These are phyloP conservation scores for Vombatus ursinus DNA, from an alignment of 2,113 vertebrate species.

Conservation along the genomic window DNA sequence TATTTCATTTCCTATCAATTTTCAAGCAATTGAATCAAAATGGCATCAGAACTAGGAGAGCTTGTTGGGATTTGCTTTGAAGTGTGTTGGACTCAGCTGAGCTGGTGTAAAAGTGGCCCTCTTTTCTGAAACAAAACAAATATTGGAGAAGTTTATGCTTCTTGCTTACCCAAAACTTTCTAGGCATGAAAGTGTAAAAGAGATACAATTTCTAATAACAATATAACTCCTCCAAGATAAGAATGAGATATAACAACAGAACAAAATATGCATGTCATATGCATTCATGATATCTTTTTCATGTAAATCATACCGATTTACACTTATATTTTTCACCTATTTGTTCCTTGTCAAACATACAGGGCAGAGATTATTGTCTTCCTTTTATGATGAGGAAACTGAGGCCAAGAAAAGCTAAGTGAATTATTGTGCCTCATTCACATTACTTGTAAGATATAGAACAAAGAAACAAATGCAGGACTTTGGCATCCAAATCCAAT, in stretches of 20 bases:
- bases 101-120: not conserved
- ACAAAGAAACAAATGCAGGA: not conserved
- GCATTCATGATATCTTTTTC: not conserved
- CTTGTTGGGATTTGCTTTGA: not conserved
- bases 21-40: slow-evolving; percentile 34
- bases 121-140: not conserved
- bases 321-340: not conserved
- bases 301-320: not conserved
- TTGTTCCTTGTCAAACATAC: not conserved
- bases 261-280: not conserved
- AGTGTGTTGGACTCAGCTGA: slow-evolving; percentile 33
- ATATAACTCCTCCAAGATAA: not conserved
- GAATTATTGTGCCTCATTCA: not conserved
- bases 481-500: not conserved
- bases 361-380: not conserved
- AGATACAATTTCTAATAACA: not conserved
- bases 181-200: not conserved
- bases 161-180: slow-evolving; percentile 3
- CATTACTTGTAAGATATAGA: not conserved
- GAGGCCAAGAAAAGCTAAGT: not conserved
- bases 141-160: not conserved
- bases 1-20: slow-evolving; percentile 52
- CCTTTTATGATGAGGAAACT: not conserved
- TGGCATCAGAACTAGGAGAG: slow-evolving; percentile 24
- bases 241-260: not conserved